Base-by-base conservation (phyloP, 23 tunicate genomes). In the Halocynthia roretzi region DNA sequence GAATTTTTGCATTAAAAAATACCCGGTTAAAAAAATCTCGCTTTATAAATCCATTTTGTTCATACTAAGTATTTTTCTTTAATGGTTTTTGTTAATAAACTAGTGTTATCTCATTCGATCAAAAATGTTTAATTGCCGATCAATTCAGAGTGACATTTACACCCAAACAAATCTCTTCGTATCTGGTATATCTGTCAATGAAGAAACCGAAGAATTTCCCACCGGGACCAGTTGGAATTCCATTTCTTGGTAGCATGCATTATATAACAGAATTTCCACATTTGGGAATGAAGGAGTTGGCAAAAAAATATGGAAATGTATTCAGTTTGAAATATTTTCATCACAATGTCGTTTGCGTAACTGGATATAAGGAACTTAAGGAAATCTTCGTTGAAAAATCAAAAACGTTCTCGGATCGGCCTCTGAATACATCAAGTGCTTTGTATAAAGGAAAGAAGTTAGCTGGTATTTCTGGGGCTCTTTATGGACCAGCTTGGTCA, bases 1-100 rank as follows among this genome's bases (percentile, higher is more conserved):
- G n/a, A n/a, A n/a, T n/a, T n/a, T n/a, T n/a, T n/a, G n/a, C n/a
- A n/a, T n/a, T n/a, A n/a, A n/a, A n/a, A n/a, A n/a, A n/a, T n/a
- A n/a, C n/a, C n/a, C n/a, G n/a, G 10, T 76, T 15, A 76, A 76
- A 58, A 51, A 76, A 68, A 68, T 76, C n/a, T n/a, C n/a, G n/a
- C n/a, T n/a, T n/a, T n/a, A n/a, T n/a, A n/a, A n/a, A n/a, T n/a
- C n/a, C n/a, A n/a, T n/a, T n/a, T n/a, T n/a, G n/a, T n/a, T n/a
- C n/a, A n/a, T n/a, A n/a, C n/a, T n/a, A n/a, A n/a, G n/a, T n/a
- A n/a, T n/a, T n/a, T n/a, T n/a, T n/a, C n/a, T n/a, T n/a, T n/a
- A n/a, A n/a, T n/a, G n/a, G n/a, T n/a, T n/a, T n/a, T n/a, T n/a
- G n/a, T n/a, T n/a, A n/a, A n/a, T n/a, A n/a, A n/a, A 15, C 14